Evolutionary conservation across 2,888 invertebrate species (phyloP), one percentile per base, ranked within the genome.

Genomic region (Pyrrhosoma nymphula): DNA sequence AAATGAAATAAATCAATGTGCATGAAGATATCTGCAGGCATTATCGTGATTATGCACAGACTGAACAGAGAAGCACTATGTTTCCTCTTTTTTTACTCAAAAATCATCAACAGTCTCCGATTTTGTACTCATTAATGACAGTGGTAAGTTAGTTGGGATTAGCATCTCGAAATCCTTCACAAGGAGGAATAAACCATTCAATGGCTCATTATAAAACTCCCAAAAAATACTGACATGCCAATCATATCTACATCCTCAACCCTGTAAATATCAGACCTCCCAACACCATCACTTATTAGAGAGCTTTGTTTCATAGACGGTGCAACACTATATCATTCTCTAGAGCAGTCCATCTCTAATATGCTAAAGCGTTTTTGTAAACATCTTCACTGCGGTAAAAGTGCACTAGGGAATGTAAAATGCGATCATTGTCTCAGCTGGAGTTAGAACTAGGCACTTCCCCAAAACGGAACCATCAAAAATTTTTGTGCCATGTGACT

Each of bases 11-110:
- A 56, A n/a, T 55, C 69, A 47, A 91, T 69, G 93, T 93, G 93
- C 93, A 93, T 39, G 55, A 69, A 93, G 60, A 14, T 60, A 93
- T 93, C 75, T n/a, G 69, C 93, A 93, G 93, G 93, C 93, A 93
- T 47, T 69, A 93, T n/a, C 69, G 89, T 56, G 93, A 69, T 69
- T 47, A 69, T 75, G 93, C 93, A 93, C 69, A 55, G 93, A 93
- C 69, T 75, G 55, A 93, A 93, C 75, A 75, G 30, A 93, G 35
- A 35, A 82, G 82, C 82, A 69, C 69, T 20, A 82, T 82, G 82
- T 82, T 82, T 82, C 35, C 12, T 93, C 69, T 69, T 75, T 39
- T 47, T 91, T 4, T 23, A 69, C 10, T 91, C 56, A 56, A 60
- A 26, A 39, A 47, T 20, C 18, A 55, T 93, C 10, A 93, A 6